These are phyloP conservation scores for Diceros bicornis DNA, from an alignment of 2,797 vertebrate genomes.

Conservation along the genomic window DNA sequence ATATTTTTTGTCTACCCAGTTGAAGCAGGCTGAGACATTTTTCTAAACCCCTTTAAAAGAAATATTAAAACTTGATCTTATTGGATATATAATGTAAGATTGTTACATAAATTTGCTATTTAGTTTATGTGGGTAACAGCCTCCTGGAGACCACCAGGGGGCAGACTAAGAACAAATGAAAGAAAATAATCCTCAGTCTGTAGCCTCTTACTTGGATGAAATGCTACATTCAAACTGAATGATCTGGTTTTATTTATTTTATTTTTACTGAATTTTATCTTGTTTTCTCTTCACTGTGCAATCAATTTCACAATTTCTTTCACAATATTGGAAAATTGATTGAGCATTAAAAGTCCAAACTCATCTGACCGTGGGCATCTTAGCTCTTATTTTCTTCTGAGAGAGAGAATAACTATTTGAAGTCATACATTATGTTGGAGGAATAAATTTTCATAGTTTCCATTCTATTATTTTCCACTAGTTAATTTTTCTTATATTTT, in stretches of 20 bases:
- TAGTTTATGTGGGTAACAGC: background rate
- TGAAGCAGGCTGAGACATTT: background rate
- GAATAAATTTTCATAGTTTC: background rate
- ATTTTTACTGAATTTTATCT: conserved; percentile 9
- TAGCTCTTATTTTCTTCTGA: background rate
- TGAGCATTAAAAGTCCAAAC: background rate
- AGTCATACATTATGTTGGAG: background rate
- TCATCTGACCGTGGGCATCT: background rate
- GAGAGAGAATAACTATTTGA: background rate
- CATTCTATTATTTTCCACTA: background rate
- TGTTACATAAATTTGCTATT: background rate
- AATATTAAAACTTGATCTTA: background rate
- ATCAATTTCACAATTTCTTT: background rate
- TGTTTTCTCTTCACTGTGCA: background rate
- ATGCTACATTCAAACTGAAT: background rate
- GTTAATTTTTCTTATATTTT: background rate
- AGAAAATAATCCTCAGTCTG: background rate
- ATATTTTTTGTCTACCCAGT: background rate
- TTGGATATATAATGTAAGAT: background rate
- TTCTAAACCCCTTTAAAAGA: conserved; percentile 10
- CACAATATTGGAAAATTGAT: background rate
- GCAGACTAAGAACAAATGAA: conserved; percentile 52
- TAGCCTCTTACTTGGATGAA: background rate
- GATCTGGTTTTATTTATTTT: background rate
- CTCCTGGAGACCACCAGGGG: conserved; percentile 13